Evolutionary conservation across 1,140 invertebrate species (phyloP).

Genomic region (Zeugodacus cucurbitae): DNA sequence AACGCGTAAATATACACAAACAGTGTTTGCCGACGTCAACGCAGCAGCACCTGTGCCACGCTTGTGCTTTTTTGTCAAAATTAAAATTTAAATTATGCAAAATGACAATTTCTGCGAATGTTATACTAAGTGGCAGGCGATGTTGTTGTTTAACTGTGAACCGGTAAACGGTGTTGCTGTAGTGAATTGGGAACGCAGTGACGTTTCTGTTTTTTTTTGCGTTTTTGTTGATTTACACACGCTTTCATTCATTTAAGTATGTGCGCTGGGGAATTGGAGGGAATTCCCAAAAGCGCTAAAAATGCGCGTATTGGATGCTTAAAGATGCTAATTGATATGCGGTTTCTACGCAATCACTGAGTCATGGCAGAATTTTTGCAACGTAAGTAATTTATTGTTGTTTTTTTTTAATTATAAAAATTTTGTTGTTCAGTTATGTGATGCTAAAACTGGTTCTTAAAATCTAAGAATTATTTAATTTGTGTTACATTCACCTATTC

Average conservation of each 20-base stretch:
- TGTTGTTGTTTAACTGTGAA: not conserved
- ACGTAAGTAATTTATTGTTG: not conserved
- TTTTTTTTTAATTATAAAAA: not conserved
- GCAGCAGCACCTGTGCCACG: not conserved
- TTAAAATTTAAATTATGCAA: conserved; percentile 3
- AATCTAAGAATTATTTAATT: not conserved
- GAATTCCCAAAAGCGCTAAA: not conserved
- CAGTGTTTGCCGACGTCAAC: not conserved
- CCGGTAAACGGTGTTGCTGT: not conserved
- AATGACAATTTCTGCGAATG: not conserved
- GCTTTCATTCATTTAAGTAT: not conserved
- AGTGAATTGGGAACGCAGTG: not conserved
- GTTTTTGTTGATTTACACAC: not conserved
- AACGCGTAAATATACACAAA: not conserved
- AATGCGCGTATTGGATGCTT: not conserved
- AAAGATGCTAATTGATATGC: not conserved
- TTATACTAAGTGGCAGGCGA: not conserved
- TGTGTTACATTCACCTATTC: not conserved
- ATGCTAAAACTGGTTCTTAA: not conserved
- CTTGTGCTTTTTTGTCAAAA: not conserved
- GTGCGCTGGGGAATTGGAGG: not conserved
- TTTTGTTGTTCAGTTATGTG: not conserved
- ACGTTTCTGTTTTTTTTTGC: not conserved
- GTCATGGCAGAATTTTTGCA: not conserved
- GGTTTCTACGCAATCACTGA: not conserved